Conservation (phyloP, 1,140 invertebrate genomes). For the Phortica variegata region DNA sequence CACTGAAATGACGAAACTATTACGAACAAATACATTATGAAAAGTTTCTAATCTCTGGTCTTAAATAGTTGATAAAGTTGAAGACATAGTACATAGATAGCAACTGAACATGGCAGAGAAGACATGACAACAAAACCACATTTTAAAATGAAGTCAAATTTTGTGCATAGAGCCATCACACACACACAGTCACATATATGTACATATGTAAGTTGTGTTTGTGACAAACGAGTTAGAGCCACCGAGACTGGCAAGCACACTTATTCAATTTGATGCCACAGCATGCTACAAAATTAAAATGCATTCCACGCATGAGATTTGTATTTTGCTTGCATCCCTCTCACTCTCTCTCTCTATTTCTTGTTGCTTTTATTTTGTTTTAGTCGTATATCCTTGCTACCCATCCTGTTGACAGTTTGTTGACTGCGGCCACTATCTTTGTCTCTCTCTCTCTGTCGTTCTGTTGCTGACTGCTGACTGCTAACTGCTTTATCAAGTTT, state of each 20-base stretch:
- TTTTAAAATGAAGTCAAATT: too few relatives aligned
- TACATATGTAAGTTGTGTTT: background rate
- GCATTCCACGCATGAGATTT: conserved; percentile 48
- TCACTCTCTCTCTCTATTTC: too few relatives aligned
- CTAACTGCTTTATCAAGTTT: conserved; percentile 9
- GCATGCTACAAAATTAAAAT: conserved; percentile 46
- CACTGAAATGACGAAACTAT: too few relatives aligned
- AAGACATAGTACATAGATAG: conserved; percentile 12
- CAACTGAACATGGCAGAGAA: conserved; percentile 8
- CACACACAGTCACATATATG: conserved; percentile 8
- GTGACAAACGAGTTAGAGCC: conserved; percentile 13
- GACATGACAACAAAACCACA: conserved; percentile 9
- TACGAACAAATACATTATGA: too few relatives aligned
- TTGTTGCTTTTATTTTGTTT: too few relatives aligned
- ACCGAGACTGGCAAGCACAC: conserved; percentile 28
- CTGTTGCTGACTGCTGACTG: conserved; percentile 1
- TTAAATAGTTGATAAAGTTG: too few relatives aligned
- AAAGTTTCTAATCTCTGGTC: too few relatives aligned
- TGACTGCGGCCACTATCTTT: conserved; percentile 11
- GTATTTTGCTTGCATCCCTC: too few relatives aligned
- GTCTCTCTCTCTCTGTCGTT: too few relatives aligned
- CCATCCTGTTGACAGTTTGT: background rate
- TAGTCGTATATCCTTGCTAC: conserved; percentile 32
- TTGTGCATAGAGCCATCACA: too few relatives aligned
- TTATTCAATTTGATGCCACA: conserved; percentile 42